phyloP scores from a whole-genome alignment of 2,113 vertebrate genomes.

The Onychostruthus taczanowskii region DNA sequence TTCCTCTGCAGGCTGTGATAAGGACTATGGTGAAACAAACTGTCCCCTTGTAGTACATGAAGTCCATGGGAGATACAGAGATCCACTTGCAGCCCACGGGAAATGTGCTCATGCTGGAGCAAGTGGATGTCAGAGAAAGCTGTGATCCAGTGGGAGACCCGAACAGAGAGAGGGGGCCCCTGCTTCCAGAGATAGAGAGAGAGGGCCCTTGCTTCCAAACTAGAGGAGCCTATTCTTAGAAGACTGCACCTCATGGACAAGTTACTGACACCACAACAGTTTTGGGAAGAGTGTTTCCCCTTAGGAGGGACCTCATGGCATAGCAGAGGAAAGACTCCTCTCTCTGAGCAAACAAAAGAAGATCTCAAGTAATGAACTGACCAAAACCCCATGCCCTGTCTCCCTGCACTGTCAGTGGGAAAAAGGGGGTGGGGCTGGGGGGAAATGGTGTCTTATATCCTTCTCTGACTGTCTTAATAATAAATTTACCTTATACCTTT shows the following conservation, averaged over 20 bases:
- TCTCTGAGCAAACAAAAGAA: not conserved
- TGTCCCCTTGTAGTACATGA: not conserved
- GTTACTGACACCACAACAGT: not conserved
- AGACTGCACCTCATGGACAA: not conserved
- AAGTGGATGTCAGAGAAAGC: not conserved
- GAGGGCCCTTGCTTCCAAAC: not conserved
- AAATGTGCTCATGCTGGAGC: not conserved
- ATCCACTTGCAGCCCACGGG: not conserved
- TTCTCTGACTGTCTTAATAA: not conserved
- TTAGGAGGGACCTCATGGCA: not conserved
- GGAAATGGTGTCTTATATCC: not conserved
- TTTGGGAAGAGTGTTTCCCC: not conserved
- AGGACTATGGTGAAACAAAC: not conserved
- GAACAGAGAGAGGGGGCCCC: not conserved
- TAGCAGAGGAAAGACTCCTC: not conserved
- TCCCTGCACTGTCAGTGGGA: not conserved
- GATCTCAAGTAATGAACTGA: not conserved
- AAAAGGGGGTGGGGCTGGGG: too few relatives aligned
- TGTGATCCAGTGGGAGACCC: not conserved
- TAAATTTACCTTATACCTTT: not conserved
- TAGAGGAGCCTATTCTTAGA: not conserved
- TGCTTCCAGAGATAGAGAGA: not conserved
- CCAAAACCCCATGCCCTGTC: not conserved
- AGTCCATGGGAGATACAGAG: not conserved
- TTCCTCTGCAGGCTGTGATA: not conserved